These are phyloP conservation scores for Chaetodon auriga DNA, from an alignment of 2,113 vertebrate species.

Conservation along the genomic window DNA sequence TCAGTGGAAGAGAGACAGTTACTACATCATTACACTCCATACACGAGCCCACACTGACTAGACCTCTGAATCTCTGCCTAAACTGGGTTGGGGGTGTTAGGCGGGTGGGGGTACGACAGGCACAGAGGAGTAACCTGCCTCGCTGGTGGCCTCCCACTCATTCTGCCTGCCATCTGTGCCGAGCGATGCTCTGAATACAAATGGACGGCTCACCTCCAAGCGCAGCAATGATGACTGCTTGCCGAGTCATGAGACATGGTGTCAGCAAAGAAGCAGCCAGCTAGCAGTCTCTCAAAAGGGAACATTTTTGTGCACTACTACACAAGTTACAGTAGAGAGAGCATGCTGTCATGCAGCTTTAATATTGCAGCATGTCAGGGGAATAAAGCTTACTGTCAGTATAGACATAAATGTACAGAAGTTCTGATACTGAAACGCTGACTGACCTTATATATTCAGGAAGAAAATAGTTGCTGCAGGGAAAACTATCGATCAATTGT, in stretches of 20 bases:
- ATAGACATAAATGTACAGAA: conserved; percentile 3
- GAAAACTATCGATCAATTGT: not conserved
- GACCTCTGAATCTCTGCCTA: conserved; percentile 56
- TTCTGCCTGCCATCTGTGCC: conserved; percentile 74
- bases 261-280: conserved; percentile 62
- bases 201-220: conserved; percentile 70
- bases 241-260: conserved; percentile 59
- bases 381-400: not conserved
- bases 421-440: not conserved
- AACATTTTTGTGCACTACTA: conserved; percentile 38
- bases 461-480: not conserved
- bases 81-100: conserved; percentile 26
- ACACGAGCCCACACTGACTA: conserved; percentile 41
- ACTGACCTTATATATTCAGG: conserved; percentile 1
- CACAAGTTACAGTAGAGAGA: conserved; percentile 35
- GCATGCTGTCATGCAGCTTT: conserved; percentile 11
- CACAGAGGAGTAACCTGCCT: conserved; percentile 62
- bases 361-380: conserved; percentile 6
- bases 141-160: conserved; percentile 64
- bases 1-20: conserved; percentile 71
- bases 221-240: conserved; percentile 53
- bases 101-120: not conserved
- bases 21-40: conserved; percentile 50
- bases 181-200: conserved; percentile 68
- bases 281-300: conserved; percentile 38